These are phyloP conservation scores for Laupala kohalensis DNA, from an alignment of 1,140 invertebrate genomes.

Conservation along the genomic window DNA sequence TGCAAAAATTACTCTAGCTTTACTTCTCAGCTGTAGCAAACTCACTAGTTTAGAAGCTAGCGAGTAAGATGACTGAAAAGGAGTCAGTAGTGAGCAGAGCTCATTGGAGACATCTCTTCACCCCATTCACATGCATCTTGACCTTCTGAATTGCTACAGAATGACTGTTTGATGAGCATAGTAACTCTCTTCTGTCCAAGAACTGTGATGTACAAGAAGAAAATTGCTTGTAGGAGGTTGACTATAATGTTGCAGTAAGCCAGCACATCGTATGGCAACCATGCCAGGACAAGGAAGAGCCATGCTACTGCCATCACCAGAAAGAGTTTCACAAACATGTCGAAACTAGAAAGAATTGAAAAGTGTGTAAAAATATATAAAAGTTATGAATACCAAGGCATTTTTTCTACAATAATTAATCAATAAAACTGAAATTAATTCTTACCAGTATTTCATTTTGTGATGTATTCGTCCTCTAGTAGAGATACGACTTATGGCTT, in stretches of 20 bases:
- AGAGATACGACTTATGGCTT: constrained; percentile 60
- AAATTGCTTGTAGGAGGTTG: constrained; percentile 55
- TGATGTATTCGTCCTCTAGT: constrained; percentile 72
- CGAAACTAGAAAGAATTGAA: constrained; percentile 44
- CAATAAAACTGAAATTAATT: constrained; percentile 11
- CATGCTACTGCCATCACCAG: constrained; percentile 55
- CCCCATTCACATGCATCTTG: constrained; percentile 59
- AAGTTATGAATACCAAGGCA: not conserved
- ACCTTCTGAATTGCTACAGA: constrained; percentile 46
- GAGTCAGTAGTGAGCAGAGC: constrained; percentile 33
- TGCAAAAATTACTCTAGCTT: no score
- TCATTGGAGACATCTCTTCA: constrained; percentile 73
- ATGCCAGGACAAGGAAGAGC: constrained; percentile 59
- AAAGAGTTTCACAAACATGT: constrained; percentile 60
- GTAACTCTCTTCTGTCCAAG: constrained; percentile 60
- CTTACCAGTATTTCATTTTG: constrained; percentile 64
- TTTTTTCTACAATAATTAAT: constrained; percentile 7
- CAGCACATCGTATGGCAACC: constrained; percentile 51
- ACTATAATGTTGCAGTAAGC: constrained; percentile 58
- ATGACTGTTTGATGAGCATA: constrained; percentile 60
- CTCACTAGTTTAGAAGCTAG: no score
- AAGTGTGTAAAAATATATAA: not conserved
- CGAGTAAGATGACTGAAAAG: no score
- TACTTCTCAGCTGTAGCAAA: no score
- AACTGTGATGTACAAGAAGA: constrained; percentile 60